phyloP scores from a whole-genome alignment of 2,888 invertebrate genomes.

The Amaurobius ferox region DNA sequence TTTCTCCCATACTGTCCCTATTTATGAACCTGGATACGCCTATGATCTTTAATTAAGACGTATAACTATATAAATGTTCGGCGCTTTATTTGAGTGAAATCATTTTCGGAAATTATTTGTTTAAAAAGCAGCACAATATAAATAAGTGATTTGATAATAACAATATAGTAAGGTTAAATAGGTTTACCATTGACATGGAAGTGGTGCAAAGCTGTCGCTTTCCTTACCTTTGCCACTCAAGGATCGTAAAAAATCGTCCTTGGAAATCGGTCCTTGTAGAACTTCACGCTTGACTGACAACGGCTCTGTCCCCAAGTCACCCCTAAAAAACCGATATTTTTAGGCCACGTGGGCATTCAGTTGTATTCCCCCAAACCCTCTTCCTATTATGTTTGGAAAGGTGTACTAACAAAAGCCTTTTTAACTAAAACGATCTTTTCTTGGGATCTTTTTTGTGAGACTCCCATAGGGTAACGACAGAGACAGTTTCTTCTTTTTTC shows the following conservation, averaged over 20 bases:
- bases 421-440: constrained; percentile 38
- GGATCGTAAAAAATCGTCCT: constrained; percentile 34
- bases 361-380: constrained; percentile 22
- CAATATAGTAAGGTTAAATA: too few relatives aligned
- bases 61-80: too few relatives aligned
- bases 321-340: constrained; percentile 51
- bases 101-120: too few relatives aligned
- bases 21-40: too few relatives aligned
- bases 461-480: constrained; percentile 28
- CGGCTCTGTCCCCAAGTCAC: neutral
- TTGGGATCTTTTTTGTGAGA: constrained; percentile 12
- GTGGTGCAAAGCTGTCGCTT: too few relatives aligned
- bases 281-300: constrained; percentile 41
- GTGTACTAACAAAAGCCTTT: constrained; percentile 52
- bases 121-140: too few relatives aligned
- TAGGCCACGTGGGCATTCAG: constrained; percentile 54
- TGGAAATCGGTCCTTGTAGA: constrained; percentile 34
- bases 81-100: too few relatives aligned
- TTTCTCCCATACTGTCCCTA: too few relatives aligned
- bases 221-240: constrained; percentile 7
- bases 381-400: constrained; percentile 39
- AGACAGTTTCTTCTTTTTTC: constrained; percentile 24
- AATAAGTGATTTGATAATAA: too few relatives aligned
- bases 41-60: too few relatives aligned
- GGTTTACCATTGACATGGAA: too few relatives aligned